Percentiles rank a stretch among this genome's conserved stretches.
Conservation (phyloP, 2,797 vertebrate genomes). For the Leontopithecus rosalia region DNA sequence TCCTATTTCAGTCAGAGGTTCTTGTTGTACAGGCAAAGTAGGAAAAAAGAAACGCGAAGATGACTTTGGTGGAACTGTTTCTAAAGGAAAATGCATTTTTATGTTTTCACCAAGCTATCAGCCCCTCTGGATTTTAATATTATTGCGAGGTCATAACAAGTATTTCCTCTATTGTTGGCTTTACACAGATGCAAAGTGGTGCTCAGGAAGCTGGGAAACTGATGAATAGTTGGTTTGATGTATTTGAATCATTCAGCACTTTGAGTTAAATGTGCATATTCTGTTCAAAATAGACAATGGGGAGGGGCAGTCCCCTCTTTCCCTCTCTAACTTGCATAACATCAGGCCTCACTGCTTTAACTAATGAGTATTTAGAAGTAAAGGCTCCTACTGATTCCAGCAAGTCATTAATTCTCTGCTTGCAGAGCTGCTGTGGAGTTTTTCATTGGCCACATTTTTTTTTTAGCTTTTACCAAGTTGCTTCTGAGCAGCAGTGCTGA, state of each 20-base stretch:
- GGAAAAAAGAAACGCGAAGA: conserved; percentile 39
- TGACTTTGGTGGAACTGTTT: conserved; percentile 51
- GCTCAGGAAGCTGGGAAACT: conserved; percentile 64
- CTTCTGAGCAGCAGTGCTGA: conserved; percentile 56
- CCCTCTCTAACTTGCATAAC: conserved; percentile 62
- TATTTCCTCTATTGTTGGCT: conserved; percentile 70
- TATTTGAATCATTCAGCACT: conserved; percentile 75
- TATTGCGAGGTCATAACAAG: conserved; percentile 59
- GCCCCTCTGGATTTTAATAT: conserved; percentile 64
- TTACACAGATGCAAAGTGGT: conserved; percentile 62
- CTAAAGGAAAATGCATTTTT: conserved; percentile 17
- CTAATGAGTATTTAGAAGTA: conserved; percentile 69
- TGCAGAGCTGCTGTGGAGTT: conserved; percentile 34
- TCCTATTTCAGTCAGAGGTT: conserved; percentile 36
- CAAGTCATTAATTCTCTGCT: conserved; percentile 65
- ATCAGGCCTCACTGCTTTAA: conserved; percentile 65
- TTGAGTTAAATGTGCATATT: conserved; percentile 77
- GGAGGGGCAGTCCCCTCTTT: conserved; percentile 30
- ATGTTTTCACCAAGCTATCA: conserved; percentile 29
- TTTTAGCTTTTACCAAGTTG: conserved; percentile 64
- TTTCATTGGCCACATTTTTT: conserved; percentile 59
- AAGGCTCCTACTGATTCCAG: conserved; percentile 74
- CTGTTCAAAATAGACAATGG: conserved; percentile 74
- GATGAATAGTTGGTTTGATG: conserved; percentile 73
- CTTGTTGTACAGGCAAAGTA: conserved; percentile 27